Percentiles rank a stretch among this genome's conserved stretches.
Evolutionary conservation across 2,888 invertebrate species (phyloP).

Genomic region (Melanchra persicariae): DNA sequence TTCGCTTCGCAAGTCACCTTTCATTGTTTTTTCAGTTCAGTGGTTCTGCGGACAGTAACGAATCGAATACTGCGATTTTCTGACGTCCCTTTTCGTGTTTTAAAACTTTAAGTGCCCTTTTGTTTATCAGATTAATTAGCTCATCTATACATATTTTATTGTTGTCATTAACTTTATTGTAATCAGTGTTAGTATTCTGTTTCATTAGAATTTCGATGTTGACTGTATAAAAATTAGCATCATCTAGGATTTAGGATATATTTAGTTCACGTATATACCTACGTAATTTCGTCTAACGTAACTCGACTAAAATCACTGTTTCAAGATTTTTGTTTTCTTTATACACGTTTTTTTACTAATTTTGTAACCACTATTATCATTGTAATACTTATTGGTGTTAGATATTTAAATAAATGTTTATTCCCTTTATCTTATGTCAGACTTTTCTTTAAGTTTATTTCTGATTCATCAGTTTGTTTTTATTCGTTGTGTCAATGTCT

Average conservation of each 20-base stretch:
- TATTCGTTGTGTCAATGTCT: background rate
- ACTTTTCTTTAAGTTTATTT: background rate
- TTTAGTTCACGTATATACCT: slow-evolving; percentile 43
- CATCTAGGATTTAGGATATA: slow-evolving; percentile 47
- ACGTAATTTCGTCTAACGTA: too few species aligned
- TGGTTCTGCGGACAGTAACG: slow-evolving; percentile 55
- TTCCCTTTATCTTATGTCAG: background rate
- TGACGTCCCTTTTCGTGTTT: slow-evolving; percentile 42
- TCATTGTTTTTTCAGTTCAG: slow-evolving; percentile 62
- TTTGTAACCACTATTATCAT: slow-evolving; percentile 42
- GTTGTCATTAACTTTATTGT: slow-evolving; percentile 31
- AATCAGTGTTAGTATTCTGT: slow-evolving; percentile 27
- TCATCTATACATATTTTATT: slow-evolving; percentile 38
- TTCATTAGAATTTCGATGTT: slow-evolving; percentile 39
- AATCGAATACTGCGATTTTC: slow-evolving; percentile 53
- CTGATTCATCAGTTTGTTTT: background rate
- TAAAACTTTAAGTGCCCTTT: slow-evolving; percentile 53
- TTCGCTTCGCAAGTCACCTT: slow-evolving; percentile 62
- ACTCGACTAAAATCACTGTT: slow-evolving; percentile 55
- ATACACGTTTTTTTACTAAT: slow-evolving; percentile 57
- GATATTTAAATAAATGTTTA: slow-evolving; percentile 31
- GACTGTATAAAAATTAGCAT: slow-evolving; percentile 31
- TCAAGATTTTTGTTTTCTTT: slow-evolving; percentile 14
- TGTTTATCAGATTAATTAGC: slow-evolving; percentile 50
- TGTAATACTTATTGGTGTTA: slow-evolving; percentile 39